Percentiles rank a stretch among this genome's conserved stretches.
Evolutionary conservation across 2,113 vertebrate genomes (phyloP).

Genomic region (Tor tambroides): DNA sequence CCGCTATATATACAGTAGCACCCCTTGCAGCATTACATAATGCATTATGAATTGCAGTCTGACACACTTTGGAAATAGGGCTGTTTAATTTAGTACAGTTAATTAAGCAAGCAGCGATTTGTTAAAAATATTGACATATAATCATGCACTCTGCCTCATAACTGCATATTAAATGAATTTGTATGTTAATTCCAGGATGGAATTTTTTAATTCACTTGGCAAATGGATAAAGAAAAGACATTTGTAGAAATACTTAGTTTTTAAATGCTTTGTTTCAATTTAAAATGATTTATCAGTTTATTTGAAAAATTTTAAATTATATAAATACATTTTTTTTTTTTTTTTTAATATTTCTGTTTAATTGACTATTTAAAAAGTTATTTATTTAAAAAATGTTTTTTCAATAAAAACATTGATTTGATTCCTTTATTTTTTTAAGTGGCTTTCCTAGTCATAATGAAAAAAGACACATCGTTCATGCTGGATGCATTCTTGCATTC

Average conservation of each 20-base stretch:
- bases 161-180: neutral
- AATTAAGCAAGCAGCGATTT: neutral
- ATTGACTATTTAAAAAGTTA: no score
- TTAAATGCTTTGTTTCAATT: no score
- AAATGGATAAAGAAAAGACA: neutral
- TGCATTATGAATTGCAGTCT: neutral
- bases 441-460: no score
- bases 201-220: neutral
- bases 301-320: no score
- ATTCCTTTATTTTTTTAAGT: no score
- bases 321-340: no score
- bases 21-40: neutral
- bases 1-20: neutral
- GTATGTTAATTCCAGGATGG: neutral
- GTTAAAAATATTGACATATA: neutral
- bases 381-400: no score
- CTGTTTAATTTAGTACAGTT: neutral
- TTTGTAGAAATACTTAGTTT: no score
- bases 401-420: no score
- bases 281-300: no score
- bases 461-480: no score
- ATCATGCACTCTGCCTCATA: neutral
- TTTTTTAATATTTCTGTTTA: no score
- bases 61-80: neutral
- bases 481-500: neutral